Percentiles rank a stretch among this genome's conserved stretches.
Conservation (phyloP, 2,797 vertebrate species). For the Hoplostethus mediterraneus region DNA sequence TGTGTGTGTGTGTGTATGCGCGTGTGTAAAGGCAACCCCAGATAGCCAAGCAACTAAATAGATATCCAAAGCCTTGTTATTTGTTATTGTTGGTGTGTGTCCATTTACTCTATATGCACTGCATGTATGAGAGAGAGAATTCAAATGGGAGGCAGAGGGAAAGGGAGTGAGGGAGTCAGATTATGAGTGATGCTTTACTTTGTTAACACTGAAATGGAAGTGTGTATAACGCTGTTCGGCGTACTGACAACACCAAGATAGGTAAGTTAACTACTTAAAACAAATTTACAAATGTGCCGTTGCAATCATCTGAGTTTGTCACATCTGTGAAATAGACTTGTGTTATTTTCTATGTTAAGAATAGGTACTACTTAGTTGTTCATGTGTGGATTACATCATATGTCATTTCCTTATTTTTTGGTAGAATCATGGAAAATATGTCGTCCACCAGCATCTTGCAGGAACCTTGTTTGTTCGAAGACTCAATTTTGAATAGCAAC, state of each 20-base stretch:
- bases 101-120: constrained; percentile 8
- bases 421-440: too few relatives aligned
- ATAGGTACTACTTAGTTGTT: too few relatives aligned
- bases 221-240: not conserved
- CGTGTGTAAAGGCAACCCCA: too few relatives aligned
- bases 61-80: too few relatives aligned
- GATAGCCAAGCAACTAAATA: too few relatives aligned
- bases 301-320: not conserved
- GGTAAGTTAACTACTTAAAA: not conserved
- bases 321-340: not conserved
- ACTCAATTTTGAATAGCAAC: too few relatives aligned
- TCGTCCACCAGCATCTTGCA: too few relatives aligned
- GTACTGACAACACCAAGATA: not conserved
- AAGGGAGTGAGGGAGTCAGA: constrained; percentile 1
- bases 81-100: not conserved
- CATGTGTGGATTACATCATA: too few relatives aligned
- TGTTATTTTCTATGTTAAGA: too few relatives aligned
- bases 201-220: not conserved
- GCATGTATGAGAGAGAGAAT: constrained; percentile 10
- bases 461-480: too few relatives aligned
- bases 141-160: constrained; percentile 17
- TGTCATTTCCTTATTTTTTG: too few relatives aligned
- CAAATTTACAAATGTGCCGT: not conserved
- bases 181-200: not conserved
- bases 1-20: not conserved